A percentile compares a stretch with the other conserved stretches of the same genome.
phyloP scores from a whole-genome alignment of 2,113 vertebrate genomes.

The Mungos mungo region DNA sequence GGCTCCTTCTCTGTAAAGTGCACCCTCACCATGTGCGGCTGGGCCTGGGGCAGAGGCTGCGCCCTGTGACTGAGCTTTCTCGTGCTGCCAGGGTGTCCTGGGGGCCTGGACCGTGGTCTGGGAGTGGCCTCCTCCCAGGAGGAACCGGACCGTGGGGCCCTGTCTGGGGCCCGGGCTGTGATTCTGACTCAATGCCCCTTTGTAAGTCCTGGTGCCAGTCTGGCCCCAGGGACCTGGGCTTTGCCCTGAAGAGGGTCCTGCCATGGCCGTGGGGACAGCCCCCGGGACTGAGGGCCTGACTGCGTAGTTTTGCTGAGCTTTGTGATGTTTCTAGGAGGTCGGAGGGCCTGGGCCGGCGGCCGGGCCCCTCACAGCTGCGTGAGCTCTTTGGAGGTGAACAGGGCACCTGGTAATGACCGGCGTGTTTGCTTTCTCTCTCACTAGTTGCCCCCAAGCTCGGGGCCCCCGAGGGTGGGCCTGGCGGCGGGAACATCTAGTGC shows the following conservation, averaged over 20 bases:
- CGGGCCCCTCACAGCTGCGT: not conserved
- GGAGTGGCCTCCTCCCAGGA: not conserved
- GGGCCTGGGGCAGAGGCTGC: rapidly evolving
- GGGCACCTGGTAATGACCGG: not conserved
- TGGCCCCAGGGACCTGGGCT: not conserved
- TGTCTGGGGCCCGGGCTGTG: rapidly evolving
- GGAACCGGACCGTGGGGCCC: rapidly evolving
- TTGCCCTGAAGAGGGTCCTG: not conserved
- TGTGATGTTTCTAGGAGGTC: not conserved
- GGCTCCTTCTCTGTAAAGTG: not conserved
- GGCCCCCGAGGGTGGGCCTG: rapidly evolving
- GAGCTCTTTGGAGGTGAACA: rapidly evolving
- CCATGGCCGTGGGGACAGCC: rapidly evolving
- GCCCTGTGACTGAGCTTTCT: rapidly evolving
- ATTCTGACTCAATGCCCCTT: not conserved
- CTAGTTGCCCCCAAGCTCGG: no score
- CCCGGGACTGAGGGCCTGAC: not conserved
- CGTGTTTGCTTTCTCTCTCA: rapidly evolving
- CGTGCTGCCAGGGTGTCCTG: no score
- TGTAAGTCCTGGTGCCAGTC: not conserved
- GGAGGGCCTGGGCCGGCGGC: not conserved
- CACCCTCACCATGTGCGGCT: rapidly evolving
- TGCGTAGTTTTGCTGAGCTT: not conserved
- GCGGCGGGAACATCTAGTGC: rapidly evolving
- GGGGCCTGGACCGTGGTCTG: no score